Evolutionary conservation across 2,113 vertebrate species (phyloP).

Genomic region (Clinocottus analis): DNA sequence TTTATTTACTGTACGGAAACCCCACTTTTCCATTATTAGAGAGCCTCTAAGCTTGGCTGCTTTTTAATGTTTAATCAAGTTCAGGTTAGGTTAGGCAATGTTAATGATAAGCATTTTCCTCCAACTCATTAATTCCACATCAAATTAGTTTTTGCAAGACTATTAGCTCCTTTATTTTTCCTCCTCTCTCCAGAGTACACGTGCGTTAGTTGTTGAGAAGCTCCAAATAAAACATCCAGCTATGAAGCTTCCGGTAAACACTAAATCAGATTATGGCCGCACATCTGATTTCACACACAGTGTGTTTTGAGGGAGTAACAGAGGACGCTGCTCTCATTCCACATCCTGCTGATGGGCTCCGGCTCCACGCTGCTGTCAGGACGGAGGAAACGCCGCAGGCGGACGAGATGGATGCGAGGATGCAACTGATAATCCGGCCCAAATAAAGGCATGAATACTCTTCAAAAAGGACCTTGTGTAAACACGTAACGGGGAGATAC

Average conservation of each 20-base stretch:
- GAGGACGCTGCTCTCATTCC: conserved; percentile 12
- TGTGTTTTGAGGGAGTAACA: neutral
- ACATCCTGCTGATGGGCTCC: neutral
- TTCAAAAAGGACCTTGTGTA: conserved; percentile 48
- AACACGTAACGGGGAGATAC: conserved; percentile 47
- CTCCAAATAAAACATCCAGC: neutral
- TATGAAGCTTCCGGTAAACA: neutral
- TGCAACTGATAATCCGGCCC: conserved; percentile 19
- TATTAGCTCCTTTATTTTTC: neutral
- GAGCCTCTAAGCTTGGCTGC: neutral
- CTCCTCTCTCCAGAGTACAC: neutral
- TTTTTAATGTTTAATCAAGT: conserved; percentile 13
- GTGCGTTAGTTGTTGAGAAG: neutral
- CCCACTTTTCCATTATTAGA: neutral
- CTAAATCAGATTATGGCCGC: conserved; percentile 4
- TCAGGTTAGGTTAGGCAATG: neutral
- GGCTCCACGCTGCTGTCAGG: conserved; percentile 19
- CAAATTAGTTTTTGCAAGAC: conserved; percentile 1
- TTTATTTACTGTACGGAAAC: neutral
- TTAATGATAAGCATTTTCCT: neutral
- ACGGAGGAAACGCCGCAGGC: conserved; percentile 23
- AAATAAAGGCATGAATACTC: conserved; percentile 48
- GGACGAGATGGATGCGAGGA: conserved; percentile 34
- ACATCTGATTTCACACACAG: conserved; percentile 6
- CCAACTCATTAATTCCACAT: neutral